These are phyloP conservation scores for Chaetorhynchus papuensis DNA, from an alignment of 2,113 vertebrate species.

Conservation along the genomic window DNA sequence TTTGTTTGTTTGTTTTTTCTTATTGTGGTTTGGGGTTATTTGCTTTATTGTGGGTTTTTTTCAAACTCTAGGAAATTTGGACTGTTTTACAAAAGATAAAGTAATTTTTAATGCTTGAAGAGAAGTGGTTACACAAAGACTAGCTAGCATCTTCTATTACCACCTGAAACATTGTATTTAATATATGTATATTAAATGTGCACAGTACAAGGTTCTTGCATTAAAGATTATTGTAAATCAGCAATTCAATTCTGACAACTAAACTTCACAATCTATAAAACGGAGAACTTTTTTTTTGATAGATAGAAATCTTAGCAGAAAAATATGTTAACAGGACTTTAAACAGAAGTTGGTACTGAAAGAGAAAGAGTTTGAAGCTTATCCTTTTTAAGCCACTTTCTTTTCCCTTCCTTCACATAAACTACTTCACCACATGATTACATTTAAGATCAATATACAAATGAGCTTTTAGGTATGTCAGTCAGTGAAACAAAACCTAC, in stretches of 20 bases:
- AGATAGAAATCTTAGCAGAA: not conserved
- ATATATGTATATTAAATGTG: not conserved
- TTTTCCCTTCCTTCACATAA: not conserved
- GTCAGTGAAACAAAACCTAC: not conserved
- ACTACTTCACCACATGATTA: not conserved
- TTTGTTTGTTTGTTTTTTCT: not conserved
- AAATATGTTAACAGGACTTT: not conserved
- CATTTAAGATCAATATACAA: not conserved
- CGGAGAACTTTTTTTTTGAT: not conserved
- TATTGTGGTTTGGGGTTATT: not conserved
- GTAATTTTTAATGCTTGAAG: not conserved
- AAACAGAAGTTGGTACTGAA: not conserved
- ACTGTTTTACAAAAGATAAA: not conserved
- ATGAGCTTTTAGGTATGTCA: not conserved
- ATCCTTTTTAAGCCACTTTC: not conserved
- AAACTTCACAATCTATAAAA: not conserved
- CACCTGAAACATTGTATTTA: not conserved
- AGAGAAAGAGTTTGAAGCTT: not conserved
- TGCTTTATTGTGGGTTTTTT: not conserved
- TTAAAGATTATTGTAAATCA: not conserved
- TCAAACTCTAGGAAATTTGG: not conserved
- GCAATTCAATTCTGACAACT: not conserved
- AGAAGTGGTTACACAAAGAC: not conserved
- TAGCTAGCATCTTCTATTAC: not conserved
- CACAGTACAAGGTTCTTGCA: not conserved